phyloP scores from a whole-genome alignment of 2,888 invertebrate genomes.

The Sialis fuliginosa region DNA sequence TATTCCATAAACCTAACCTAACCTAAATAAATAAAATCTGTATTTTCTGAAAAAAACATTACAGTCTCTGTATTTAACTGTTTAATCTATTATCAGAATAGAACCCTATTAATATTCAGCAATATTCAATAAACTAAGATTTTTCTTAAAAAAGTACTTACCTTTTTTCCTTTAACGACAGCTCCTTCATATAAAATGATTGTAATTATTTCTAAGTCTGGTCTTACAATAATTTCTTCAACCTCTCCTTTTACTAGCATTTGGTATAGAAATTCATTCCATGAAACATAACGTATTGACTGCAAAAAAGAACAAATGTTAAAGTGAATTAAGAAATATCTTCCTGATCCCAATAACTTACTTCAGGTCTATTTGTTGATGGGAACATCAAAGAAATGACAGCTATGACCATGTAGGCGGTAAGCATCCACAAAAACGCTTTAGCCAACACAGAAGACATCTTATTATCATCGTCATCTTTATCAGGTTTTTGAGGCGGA shows the following conservation, averaged over 20 bases:
- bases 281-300: constrained; percentile 66
- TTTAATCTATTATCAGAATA: too few relatives aligned
- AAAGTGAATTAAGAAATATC: background rate
- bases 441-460: constrained; percentile 54
- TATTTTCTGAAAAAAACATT: too few relatives aligned
- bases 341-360: constrained; percentile 15
- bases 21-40: constrained; percentile 24
- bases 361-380: constrained; percentile 54
- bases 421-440: constrained; percentile 63
- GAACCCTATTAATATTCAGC: too few relatives aligned
- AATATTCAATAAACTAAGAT: too few relatives aligned
- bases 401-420: constrained; percentile 56
- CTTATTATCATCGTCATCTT: constrained; percentile 49
- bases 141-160: constrained; percentile 15
- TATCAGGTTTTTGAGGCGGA: constrained; percentile 24
- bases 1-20: too few relatives aligned
- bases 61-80: too few relatives aligned
- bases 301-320: constrained; percentile 13
- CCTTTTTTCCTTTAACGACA: constrained; percentile 61
- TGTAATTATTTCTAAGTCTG: constrained; percentile 70
- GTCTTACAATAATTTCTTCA: constrained; percentile 66
- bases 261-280: constrained; percentile 93
- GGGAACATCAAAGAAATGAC: constrained; percentile 54
- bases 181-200: constrained; percentile 75
- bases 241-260: constrained; percentile 93